Evolutionary conservation across 2,113 vertebrate genomes (phyloP), one percentile per base, ranked within the genome.

Genomic region (Dromaius novaehollandiae): DNA sequence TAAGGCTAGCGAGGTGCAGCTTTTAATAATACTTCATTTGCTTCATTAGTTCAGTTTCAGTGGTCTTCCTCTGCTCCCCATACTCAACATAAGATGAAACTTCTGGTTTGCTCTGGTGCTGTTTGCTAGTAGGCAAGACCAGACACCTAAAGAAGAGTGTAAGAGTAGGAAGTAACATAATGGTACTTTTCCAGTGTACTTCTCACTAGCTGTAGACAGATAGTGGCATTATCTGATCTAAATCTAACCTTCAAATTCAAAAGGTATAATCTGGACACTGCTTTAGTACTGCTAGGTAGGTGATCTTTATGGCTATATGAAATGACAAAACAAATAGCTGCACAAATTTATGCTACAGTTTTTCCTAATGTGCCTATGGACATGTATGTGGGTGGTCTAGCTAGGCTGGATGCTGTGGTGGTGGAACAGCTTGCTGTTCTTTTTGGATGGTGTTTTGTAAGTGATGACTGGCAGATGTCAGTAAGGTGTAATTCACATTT

Each of bases 331-430:
- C 20, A 84, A 36, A 30, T 3, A 42, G 9, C 7, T 32, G 46
- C 12, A 6, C 0, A 1, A 12, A 18, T 32, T 63, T 53, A 25
- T 71, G 55, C 24, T 84, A 1, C 16, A 19, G 44, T 69, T 82
- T 26, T 58, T 86, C 3, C 0, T 55, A 22, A 21, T 0, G 2
- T n/a, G 5, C 34, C 18, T 44, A 18, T 25, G 53, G 63, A 63
- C 5, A 1, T 7, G 4, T 11, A 1, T 4, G 18, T 56, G 38
- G 5, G 17, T 30, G 60, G 17, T 83, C 2, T 42, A 4, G 32
- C 63, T 61, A n/a, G 18, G 12, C 63, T 56, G 48, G 42, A 11
- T 78, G 60, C 68, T 81, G 26, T 26, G 28, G 26, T 11, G 22
- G 6, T 40, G n/a, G 51, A 80, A 20, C 38, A 61, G 53, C 14